phyloP scores from a whole-genome alignment of 2,797 vertebrate genomes.

The Notamacropus eugenii region DNA sequence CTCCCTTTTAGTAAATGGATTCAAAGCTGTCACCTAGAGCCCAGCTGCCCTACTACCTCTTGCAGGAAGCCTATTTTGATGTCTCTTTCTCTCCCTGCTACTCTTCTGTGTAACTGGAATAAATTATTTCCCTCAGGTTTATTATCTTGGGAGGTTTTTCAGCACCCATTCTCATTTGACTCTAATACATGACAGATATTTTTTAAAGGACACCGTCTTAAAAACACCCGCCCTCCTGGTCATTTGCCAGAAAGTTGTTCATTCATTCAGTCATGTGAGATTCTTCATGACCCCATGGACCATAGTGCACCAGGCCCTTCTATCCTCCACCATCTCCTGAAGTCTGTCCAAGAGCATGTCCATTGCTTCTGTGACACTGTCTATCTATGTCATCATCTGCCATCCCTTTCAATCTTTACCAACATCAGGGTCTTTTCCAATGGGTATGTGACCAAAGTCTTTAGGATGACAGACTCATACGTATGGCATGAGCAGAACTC shows the following conservation, averaged over 20 bases:
- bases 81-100: background rate
- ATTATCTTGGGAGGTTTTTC: slow-evolving; percentile 43
- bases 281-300: background rate
- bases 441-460: background rate
- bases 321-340: background rate
- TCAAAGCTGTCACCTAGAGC: background rate
- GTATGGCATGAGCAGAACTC: slow-evolving; percentile 50
- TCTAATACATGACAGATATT: slow-evolving; percentile 8
- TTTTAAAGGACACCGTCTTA: slow-evolving; percentile 34
- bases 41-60: background rate
- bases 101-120: background rate
- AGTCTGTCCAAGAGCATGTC: background rate
- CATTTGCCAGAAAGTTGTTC: slow-evolving; percentile 22
- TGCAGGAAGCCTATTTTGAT: background rate
- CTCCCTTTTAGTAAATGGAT: background rate
- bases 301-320: background rate
- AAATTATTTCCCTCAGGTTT: slow-evolving; percentile 58
- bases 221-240: slow-evolving; percentile 16
- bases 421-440: background rate
- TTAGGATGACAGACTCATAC: slow-evolving; percentile 6
- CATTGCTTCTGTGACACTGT: background rate
- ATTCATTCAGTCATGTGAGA: background rate
- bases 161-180: background rate
- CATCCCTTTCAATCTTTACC: background rate
- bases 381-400: background rate